Conservation (phyloP, 1,140 invertebrate species). For the Heliconius nattereri region DNA sequence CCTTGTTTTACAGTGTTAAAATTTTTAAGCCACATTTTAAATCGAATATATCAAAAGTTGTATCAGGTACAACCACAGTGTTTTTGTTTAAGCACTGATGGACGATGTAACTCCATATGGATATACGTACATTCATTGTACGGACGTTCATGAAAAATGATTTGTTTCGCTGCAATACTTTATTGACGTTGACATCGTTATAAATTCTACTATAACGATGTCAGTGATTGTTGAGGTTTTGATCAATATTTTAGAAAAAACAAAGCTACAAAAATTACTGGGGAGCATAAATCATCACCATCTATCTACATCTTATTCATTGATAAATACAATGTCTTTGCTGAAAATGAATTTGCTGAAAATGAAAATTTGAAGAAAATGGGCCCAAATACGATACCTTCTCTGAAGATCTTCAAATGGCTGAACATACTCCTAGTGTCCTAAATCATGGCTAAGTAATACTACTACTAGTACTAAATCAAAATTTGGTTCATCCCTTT, state of each 20-base stretch:
- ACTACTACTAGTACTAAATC: too few relatives aligned
- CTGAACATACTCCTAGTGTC: too few relatives aligned
- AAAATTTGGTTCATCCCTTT: too few relatives aligned
- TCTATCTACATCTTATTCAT: too few relatives aligned
- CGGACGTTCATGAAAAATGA: conserved; percentile 7
- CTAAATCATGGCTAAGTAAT: too few relatives aligned
- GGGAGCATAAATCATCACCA: too few relatives aligned
- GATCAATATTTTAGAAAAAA: conserved; percentile 6
- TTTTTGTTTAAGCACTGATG: not conserved
- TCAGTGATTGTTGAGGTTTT: not conserved
- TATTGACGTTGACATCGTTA: conserved; percentile 16
- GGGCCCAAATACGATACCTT: too few relatives aligned
- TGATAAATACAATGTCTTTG: too few relatives aligned
- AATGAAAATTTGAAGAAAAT: too few relatives aligned
- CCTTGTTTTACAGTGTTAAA: not conserved
- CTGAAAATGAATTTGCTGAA: too few relatives aligned
- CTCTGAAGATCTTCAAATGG: too few relatives aligned
- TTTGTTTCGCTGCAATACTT: conserved; percentile 17
- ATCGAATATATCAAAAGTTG: not conserved
- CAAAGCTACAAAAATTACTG: too few relatives aligned
- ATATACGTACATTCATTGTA: not conserved
- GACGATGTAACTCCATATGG: not conserved
- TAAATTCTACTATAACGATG: conserved; percentile 18
- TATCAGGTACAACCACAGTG: not conserved
- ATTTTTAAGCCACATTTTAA: not conserved